Base-by-base conservation (phyloP, 2,888 invertebrate genomes). In the Eupeodes luniger region DNA sequence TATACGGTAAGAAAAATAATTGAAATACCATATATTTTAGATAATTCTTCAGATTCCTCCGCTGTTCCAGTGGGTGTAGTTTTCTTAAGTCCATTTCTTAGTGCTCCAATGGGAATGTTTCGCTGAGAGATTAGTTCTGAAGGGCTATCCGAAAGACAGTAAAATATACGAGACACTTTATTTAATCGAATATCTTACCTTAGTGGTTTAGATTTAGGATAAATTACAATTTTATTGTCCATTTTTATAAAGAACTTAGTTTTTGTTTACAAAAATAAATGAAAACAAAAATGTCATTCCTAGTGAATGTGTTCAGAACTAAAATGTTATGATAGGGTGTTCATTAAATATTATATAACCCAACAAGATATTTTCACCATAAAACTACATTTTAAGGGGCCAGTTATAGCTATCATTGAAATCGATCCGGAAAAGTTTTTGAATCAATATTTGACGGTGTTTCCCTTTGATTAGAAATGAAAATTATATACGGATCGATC, bases 61-160 rank as follows among this genome's bases (percentile, higher is more conserved):
- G 67, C 59, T 3, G 84, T 90, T 36, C 90, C 90, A 57, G 90
- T 89, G 4, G 90, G 84, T n/a, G 76, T 81, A 0, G 91, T 91
- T 7, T 92, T 92, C 61, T 93, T 93, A 0, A 91, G 86, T 0
- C 93, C 93, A 7, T 78, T 74, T 55, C 89, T 81, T 11, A 89
- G 16, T 0, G 89, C 49, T n/a, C 91, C 84, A 10, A 90, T 75
- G 51, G 91, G 91, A 9, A 84, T 77, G 84, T 91, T 91, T 1
- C 92, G 91, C 62, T 89, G 89, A 0, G 77, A 77, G 5, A 91
- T 90, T 1, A 92, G 85, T 34, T 92, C 91, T 19, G 82, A 19
- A 16, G 91, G 89, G 77, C 92, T 92, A 10, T n/a, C 34, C 5
- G 1, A 12, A 14, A 11, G 1, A 85, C 81, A 16, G 19, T 27